A percentile compares a stretch with the other conserved stretches of the same genome.
These are phyloP conservation scores for Muntiacus reevesi DNA, from an alignment of 2,113 vertebrate genomes.

Conservation along the genomic window DNA sequence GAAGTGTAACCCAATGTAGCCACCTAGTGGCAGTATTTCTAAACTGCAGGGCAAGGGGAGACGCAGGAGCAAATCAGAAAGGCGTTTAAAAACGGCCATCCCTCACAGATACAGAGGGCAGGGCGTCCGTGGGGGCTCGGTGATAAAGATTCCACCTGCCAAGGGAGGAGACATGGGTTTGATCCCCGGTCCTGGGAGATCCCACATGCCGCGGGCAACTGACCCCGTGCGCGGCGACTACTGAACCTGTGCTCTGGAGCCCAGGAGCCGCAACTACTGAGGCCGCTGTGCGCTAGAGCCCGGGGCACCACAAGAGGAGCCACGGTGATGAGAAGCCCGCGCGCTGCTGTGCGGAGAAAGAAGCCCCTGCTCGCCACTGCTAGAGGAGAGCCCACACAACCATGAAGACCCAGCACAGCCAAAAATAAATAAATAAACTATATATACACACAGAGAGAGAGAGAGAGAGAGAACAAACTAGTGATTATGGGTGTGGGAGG, in stretches of 20 bases:
- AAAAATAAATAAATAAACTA: not conserved
- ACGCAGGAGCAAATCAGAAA: not conserved
- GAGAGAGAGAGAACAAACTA: not conserved
- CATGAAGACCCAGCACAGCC: not conserved
- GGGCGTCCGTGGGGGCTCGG: not conserved
- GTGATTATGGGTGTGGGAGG: not conserved
- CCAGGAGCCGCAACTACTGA: not conserved
- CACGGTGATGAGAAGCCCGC: not conserved
- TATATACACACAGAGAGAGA: no score
- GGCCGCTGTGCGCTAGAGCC: not conserved
- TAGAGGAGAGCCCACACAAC: not conserved
- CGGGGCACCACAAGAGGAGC: not conserved
- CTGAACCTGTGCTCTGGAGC: not conserved
- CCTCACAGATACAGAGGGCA: not conserved
- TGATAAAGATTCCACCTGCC: not conserved
- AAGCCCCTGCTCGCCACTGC: not conserved
- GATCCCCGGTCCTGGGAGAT: not conserved
- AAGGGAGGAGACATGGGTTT: not conserved
- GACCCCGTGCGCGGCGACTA: not conserved
- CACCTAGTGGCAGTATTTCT: conserved; percentile 47
- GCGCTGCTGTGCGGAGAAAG: not conserved
- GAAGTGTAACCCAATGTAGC: conserved; percentile 14
- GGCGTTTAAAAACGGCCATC: not conserved
- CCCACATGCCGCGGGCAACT: not conserved
- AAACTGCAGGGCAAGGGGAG: conserved; percentile 37